These are phyloP conservation scores for Chaetodon auriga DNA, from an alignment of 2,113 vertebrate genomes.

Conservation along the genomic window DNA sequence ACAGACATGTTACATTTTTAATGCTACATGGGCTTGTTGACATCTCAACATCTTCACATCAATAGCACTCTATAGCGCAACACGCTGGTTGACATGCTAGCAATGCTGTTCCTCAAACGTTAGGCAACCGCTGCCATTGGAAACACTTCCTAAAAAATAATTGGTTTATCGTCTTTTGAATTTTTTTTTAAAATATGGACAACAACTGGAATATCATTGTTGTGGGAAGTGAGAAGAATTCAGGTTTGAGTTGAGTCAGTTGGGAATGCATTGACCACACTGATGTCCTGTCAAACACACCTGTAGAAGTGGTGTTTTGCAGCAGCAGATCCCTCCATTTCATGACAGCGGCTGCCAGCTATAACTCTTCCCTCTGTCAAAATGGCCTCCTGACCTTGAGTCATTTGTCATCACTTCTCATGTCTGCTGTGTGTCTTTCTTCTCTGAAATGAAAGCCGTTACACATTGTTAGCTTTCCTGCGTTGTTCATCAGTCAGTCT, in stretches of 20 bases:
- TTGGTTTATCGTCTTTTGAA: too few species aligned
- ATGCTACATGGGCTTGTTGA: too few species aligned
- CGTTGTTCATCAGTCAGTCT: conserved; percentile 62
- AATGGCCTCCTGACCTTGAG: conserved; percentile 75
- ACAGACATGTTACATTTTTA: neutral
- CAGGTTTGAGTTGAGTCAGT: neutral
- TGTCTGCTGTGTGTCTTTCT: conserved; percentile 30
- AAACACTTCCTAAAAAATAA: too few species aligned
- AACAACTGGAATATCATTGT: too few species aligned
- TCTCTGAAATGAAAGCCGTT: conserved; percentile 52
- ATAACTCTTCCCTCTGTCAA: conserved; percentile 39
- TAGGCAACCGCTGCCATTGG: too few species aligned
- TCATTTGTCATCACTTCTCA: conserved; percentile 58
- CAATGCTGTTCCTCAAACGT: too few species aligned
- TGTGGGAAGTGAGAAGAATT: too few species aligned
- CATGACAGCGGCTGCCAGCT: conserved; percentile 25
- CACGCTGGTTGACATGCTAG: too few species aligned
- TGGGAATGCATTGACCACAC: neutral
- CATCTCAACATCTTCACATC: too few species aligned
- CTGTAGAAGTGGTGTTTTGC: neutral
- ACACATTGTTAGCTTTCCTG: conserved; percentile 49
- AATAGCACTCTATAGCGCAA: too few species aligned
- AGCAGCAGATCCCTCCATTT: conserved; percentile 55
- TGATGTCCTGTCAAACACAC: neutral
- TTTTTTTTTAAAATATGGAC: too few species aligned